Evolutionary conservation across 2,888 invertebrate species (phyloP).

Genomic region (Acrobasis suavella): DNA sequence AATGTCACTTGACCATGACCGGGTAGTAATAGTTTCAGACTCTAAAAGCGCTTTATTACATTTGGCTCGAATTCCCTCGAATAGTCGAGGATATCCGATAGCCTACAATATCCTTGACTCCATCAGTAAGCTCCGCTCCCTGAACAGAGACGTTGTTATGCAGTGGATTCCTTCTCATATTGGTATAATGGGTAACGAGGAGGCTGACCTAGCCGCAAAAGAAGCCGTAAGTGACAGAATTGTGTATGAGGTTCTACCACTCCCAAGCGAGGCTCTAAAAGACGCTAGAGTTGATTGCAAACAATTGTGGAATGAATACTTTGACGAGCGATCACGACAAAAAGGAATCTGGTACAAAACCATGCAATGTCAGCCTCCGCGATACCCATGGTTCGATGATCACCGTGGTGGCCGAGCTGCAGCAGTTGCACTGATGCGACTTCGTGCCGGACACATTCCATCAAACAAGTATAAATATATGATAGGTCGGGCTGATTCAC

Average conservation of each 20-base stretch:
- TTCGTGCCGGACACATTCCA: background rate
- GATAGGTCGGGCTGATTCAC: too few relatives aligned
- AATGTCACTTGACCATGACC: background rate
- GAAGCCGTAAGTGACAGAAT: background rate
- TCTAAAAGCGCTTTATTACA: slow-evolving; percentile 4
- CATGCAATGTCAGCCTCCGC: too few relatives aligned
- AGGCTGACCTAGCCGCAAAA: slow-evolving; percentile 7
- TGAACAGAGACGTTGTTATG: background rate
- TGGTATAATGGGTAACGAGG: background rate
- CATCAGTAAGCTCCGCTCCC: background rate
- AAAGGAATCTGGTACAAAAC: background rate
- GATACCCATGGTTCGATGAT: too few relatives aligned
- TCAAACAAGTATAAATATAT: background rate
- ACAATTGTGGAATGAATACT: background rate
- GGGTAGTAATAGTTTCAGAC: background rate
- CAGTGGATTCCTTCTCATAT: background rate
- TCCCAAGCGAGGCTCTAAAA: background rate
- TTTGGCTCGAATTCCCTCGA: slow-evolving; percentile 6
- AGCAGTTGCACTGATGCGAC: background rate
- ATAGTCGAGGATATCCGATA: slow-evolving; percentile 7
- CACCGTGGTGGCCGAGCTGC: too few relatives aligned
- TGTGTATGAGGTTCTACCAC: too few relatives aligned
- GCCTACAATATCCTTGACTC: background rate
- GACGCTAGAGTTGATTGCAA: background rate
- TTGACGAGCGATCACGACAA: background rate